Evolutionary conservation across 2,113 vertebrate genomes (phyloP).

Genomic region (Atlantisia rogersi): DNA sequence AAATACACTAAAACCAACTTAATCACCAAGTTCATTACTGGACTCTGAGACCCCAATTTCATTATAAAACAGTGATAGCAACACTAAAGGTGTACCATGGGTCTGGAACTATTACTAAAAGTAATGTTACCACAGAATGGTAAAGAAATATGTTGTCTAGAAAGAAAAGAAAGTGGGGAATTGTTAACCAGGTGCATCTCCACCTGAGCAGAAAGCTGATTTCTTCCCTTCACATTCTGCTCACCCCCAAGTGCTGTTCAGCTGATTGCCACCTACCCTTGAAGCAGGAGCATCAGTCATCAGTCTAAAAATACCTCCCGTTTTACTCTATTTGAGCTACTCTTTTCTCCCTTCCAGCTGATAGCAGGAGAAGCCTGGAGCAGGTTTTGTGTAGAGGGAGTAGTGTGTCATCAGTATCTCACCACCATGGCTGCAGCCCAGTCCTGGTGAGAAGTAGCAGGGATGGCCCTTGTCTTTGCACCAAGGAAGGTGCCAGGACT

Average conservation of each 20-base stretch:
- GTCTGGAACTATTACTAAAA: background rate
- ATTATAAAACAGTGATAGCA: background rate
- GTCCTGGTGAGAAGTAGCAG: background rate
- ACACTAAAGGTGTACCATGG: background rate
- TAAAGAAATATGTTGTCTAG: background rate
- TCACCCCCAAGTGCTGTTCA: background rate
- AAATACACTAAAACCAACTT: background rate
- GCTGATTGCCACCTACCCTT: slow-evolving; percentile 1
- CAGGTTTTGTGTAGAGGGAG: background rate
- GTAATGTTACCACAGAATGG: background rate
- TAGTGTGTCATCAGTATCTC: fast-evolving
- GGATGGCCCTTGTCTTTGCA: background rate
- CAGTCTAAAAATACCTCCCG: background rate
- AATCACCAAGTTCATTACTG: background rate
- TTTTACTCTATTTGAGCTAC: background rate
- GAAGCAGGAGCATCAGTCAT: background rate
- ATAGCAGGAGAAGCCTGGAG: background rate
- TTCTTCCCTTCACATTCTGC: background rate
- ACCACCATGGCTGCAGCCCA: background rate
- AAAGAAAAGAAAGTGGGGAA: background rate
- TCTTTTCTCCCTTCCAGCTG: background rate
- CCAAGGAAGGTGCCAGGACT: background rate
- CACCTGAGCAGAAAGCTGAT: background rate
- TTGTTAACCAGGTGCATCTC: background rate
- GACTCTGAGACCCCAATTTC: background rate